These are phyloP conservation scores for Herpailurus yagouaroundi DNA, from an alignment of 2,113 vertebrate species.

Conservation along the genomic window DNA sequence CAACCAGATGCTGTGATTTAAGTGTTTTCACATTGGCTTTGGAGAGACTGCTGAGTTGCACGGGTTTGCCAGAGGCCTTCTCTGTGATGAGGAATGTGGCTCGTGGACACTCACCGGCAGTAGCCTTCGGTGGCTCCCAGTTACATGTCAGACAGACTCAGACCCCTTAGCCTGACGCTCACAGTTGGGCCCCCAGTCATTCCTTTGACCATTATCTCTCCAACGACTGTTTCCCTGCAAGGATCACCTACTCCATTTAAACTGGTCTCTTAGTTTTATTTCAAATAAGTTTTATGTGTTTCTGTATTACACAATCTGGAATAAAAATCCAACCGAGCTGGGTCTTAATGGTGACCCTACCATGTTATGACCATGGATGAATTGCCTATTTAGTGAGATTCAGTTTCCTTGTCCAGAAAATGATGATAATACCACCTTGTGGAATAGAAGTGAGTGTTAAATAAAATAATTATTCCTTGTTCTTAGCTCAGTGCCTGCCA, in stretches of 20 bases:
- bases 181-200: not conserved
- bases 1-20: not conserved
- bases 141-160: not conserved
- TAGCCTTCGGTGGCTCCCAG: not conserved
- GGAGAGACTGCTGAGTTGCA: not conserved
- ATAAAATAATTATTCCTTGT: not conserved
- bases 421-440: not conserved
- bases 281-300: not conserved
- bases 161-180: not conserved
- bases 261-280: not conserved
- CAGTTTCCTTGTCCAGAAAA: not conserved
- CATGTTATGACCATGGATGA: not conserved
- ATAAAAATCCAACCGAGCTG: slow-evolving; percentile 42
- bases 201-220: not conserved
- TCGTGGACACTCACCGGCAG: not conserved
- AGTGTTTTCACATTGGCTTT: not conserved
- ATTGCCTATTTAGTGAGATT: not conserved
- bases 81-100: not conserved
- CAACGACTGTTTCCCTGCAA: not conserved
- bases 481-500: not conserved
- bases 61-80: not conserved
- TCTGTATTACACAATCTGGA: not conserved
- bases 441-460: not conserved
- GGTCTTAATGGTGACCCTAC: not conserved
- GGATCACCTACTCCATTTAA: not conserved